Evolutionary conservation across 2,113 vertebrate genomes (phyloP).

Genomic region (Numida meleagris): DNA sequence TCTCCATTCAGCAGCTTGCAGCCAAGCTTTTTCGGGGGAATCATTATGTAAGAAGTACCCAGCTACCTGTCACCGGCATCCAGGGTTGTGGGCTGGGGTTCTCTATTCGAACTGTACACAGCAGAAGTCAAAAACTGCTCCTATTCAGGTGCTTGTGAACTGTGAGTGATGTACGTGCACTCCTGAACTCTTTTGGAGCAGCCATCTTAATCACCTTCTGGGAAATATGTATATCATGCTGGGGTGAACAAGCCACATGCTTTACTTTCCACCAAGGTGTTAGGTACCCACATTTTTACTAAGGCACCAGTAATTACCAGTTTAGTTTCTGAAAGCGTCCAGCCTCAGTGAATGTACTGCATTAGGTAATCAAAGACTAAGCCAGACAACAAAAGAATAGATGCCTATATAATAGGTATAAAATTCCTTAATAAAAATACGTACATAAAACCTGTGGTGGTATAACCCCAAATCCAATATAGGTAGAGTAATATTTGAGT

Average conservation of each 20-base stretch:
- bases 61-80: background rate
- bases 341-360: conserved; percentile 33
- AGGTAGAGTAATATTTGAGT: conserved; percentile 3
- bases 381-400: conserved; percentile 46
- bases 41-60: background rate
- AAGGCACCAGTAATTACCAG: conserved; percentile 70
- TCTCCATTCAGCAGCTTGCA: conserved; percentile 53
- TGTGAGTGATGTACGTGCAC: background rate
- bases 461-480: conserved; percentile 26
- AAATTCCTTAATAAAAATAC: conserved; percentile 69
- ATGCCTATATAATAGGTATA: conserved; percentile 75
- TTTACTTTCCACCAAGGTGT: conserved; percentile 45
- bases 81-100: background rate
- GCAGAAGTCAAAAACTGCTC: conserved; percentile 24
- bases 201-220: conserved; percentile 57
- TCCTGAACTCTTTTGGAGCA: conserved; percentile 67
- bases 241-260: conserved; percentile 36
- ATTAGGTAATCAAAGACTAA: conserved; percentile 58
- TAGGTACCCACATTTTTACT: conserved; percentile 65
- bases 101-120: conserved; percentile 41
- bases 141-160: background rate
- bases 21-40: conserved; percentile 2
- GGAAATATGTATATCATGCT: background rate
- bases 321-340: conserved; percentile 33
- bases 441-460: conserved; percentile 64